phyloP scores from a whole-genome alignment of 2,888 invertebrate genomes.

The Drosophila demipolita region DNA sequence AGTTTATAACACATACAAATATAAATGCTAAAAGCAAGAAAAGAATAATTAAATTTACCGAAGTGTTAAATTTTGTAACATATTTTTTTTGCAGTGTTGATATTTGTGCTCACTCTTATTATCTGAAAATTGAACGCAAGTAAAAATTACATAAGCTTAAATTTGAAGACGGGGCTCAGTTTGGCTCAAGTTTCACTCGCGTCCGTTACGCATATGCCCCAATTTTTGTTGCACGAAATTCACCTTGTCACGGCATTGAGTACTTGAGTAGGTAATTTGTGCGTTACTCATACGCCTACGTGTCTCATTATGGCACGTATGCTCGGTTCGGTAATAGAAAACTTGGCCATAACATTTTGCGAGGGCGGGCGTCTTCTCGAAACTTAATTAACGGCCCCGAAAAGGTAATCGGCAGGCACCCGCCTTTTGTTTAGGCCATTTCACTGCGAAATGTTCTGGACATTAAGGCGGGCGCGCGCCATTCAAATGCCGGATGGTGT shows the following conservation, averaged over 20 bases:
- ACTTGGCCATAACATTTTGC: conserved; percentile 73
- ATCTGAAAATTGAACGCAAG: conserved; percentile 43
- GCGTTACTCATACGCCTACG: conserved; percentile 77
- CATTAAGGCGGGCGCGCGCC: conserved; percentile 56
- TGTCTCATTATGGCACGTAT: conserved; percentile 70
- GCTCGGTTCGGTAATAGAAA: conserved; percentile 69
- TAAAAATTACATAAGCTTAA: conserved; percentile 19
- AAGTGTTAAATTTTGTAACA: neutral
- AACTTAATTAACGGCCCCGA: conserved; percentile 73
- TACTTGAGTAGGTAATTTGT: conserved; percentile 53
- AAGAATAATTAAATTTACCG: neutral
- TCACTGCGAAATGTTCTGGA: conserved; percentile 69
- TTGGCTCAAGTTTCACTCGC: conserved; percentile 41
- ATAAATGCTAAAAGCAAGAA: neutral
- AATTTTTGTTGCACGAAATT: neutral
- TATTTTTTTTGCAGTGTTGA: neutral
- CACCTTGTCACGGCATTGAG: conserved; percentile 24
- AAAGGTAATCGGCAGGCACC: conserved; percentile 66
- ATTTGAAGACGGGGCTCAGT: conserved; percentile 30
- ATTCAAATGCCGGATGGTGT: conserved; percentile 10
- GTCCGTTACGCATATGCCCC: conserved; percentile 48
- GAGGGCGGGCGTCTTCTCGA: conserved; percentile 41
- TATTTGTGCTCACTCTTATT: conserved; percentile 7
- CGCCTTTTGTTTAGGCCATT: conserved; percentile 66
- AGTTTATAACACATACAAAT: neutral